A percentile compares a stretch with the other conserved stretches of the same genome.
These are phyloP conservation scores for Falco berigora DNA, from an alignment of 2,797 vertebrate species.

Conservation along the genomic window DNA sequence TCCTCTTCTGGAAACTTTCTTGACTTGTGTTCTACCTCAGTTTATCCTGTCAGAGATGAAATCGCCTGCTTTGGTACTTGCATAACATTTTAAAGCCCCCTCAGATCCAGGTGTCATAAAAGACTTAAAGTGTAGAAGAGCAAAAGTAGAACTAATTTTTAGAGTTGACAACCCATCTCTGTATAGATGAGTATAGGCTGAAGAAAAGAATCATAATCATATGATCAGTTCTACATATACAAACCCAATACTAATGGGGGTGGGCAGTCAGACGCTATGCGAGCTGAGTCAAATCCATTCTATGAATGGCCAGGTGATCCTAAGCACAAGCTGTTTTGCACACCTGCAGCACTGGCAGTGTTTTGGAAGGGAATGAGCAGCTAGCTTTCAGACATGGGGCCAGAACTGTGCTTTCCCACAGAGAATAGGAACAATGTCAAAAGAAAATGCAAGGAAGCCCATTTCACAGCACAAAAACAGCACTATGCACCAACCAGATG, in stretches of 20 bases:
- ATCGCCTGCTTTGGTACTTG: neutral
- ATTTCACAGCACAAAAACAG: neutral
- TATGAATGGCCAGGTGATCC: neutral
- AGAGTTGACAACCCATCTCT: neutral
- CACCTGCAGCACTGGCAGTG: neutral
- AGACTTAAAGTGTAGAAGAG: neutral
- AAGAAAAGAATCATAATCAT: neutral
- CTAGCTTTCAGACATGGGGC: neutral
- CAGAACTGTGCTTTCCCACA: neutral
- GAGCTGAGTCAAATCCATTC: neutral
- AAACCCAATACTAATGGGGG: neutral
- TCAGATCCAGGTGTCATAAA: neutral
- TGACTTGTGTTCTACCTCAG: neutral
- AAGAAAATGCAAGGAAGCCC: neutral
- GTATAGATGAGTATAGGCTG: neutral
- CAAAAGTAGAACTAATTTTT: neutral
- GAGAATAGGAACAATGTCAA: neutral
- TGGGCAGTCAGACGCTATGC: neutral
- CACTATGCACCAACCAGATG: neutral
- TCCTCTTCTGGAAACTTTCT: constrained; percentile 44
- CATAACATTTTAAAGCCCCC: neutral
- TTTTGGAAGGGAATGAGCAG: neutral
- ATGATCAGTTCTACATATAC: neutral
- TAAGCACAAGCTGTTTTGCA: neutral
- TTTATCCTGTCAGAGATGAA: constrained; percentile 3